These are phyloP conservation scores for Falco columbarius DNA, from an alignment of 2,797 vertebrate genomes.

Conservation along the genomic window DNA sequence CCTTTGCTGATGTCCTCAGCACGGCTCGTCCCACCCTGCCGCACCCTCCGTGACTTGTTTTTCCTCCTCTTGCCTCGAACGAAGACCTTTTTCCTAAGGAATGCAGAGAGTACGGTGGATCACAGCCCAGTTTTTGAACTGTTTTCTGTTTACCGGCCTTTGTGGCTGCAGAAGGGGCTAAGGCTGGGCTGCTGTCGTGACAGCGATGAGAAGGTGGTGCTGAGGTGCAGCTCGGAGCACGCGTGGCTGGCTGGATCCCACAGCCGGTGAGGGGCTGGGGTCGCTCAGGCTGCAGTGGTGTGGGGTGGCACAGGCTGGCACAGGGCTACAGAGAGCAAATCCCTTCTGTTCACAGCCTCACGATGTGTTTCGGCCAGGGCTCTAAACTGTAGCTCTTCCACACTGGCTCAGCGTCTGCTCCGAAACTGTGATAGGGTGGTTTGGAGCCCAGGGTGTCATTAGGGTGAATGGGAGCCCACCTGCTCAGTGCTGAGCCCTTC, in stretches of 20 bases:
- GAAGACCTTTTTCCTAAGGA: background rate
- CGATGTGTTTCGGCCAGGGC: fast-evolving
- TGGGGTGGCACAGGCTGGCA: fast-evolving
- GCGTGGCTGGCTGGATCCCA: background rate
- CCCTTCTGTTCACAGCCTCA: fast-evolving
- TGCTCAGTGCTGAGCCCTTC: background rate
- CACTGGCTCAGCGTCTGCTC: fast-evolving
- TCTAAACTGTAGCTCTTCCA: too few relatives aligned
- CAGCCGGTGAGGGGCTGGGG: background rate
- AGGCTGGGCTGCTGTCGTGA: background rate
- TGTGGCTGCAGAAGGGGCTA: fast-evolving
- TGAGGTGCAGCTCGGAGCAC: fast-evolving
- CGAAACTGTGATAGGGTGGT: fast-evolving
- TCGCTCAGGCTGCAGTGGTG: background rate
- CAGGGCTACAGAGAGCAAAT: background rate
- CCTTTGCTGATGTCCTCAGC: background rate
- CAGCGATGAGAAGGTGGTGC: background rate
- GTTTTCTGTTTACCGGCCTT: background rate
- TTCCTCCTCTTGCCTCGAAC: background rate
- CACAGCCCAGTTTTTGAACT: fast-evolving
- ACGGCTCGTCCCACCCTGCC: background rate
- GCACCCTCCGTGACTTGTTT: fast-evolving
- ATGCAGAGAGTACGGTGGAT: background rate
- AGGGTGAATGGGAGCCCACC: background rate
- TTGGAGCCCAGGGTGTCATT: fast-evolving